Percentiles rank a stretch among this genome's conserved stretches.
These are phyloP conservation scores for Melinopterus prodromus DNA, from an alignment of 2,888 invertebrate genomes.

Conservation along the genomic window DNA sequence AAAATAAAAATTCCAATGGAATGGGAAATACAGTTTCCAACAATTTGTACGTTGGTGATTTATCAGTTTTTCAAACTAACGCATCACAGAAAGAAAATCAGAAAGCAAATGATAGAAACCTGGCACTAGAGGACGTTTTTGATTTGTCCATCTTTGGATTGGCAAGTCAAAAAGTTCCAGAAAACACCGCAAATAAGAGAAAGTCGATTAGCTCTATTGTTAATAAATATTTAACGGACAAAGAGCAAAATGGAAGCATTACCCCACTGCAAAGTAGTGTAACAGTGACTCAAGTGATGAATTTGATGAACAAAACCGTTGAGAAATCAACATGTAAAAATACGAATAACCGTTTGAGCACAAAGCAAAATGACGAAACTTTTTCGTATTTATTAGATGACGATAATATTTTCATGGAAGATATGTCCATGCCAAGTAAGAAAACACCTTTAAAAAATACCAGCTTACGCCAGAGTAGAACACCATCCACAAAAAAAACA, in stretches of 20 bases:
- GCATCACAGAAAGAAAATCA: conserved; percentile 22
- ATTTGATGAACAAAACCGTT: conserved; percentile 58
- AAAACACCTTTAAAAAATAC: neutral
- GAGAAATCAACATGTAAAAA: conserved; percentile 5
- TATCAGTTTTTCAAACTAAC: conserved; percentile 15
- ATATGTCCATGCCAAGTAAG: neutral
- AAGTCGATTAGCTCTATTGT: neutral
- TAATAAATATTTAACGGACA: neutral
- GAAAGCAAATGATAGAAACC: conserved; percentile 9
- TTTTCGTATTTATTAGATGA: conserved; percentile 10
- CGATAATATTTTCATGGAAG: conserved; percentile 7
- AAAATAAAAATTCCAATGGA: conserved; percentile 17
- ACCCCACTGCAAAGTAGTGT: neutral
- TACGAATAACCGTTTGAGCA: neutral
- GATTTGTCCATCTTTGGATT: conserved; percentile 48
- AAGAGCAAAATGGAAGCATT: neutral
- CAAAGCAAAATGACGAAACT: neutral
- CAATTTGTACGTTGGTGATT: neutral
- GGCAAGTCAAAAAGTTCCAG: conserved; percentile 13
- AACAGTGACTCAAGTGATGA: conserved; percentile 45
- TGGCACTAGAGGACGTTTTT: conserved; percentile 25
- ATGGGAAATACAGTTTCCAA: neutral
- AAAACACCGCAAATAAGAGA: conserved; percentile 19
- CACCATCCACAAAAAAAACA: conserved; percentile 15
- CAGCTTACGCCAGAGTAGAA: conserved; percentile 33